Conservation (phyloP, 2,797 vertebrate species). For the Anolis apletophallus region DNA sequence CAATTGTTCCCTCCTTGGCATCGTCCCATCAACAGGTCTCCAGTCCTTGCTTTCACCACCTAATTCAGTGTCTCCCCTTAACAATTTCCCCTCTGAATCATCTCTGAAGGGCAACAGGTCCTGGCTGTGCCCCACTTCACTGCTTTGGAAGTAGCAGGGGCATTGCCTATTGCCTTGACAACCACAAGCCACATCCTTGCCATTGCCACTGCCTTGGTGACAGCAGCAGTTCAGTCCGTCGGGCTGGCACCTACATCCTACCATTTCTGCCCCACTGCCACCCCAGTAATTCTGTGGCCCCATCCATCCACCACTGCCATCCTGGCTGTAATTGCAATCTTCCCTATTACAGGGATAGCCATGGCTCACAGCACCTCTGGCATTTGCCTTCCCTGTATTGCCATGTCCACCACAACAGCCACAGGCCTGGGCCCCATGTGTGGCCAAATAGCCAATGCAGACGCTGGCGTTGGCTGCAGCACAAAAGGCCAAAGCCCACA, state of each 20-base stretch:
- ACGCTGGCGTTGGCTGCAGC: not conserved
- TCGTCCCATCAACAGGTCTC: not conserved
- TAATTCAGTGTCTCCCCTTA: conserved; percentile 29
- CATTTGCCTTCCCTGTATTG: not conserved
- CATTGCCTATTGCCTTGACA: not conserved
- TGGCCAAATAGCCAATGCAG: conserved; percentile 5
- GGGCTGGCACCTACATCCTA: not conserved
- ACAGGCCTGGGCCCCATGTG: not conserved
- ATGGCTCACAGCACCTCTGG: not conserved
- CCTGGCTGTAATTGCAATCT: not conserved
- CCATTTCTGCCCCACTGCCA: not conserved
- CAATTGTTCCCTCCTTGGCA: not conserved
- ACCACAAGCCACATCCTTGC: not conserved
- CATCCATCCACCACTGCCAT: not conserved
- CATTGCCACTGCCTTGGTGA: not conserved
- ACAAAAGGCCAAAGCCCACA: conserved; percentile 27
- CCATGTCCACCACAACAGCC: not conserved
- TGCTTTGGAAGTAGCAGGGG: conserved; percentile 11
- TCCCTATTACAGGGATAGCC: not conserved
- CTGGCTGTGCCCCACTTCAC: not conserved
- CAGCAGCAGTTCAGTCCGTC: conserved; percentile 11
- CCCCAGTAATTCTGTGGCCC: not conserved
- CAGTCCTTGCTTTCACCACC: conserved; percentile 11
- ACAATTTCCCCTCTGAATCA: conserved; percentile 16
- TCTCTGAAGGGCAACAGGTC: not conserved